Evolutionary conservation across 2,113 vertebrate species (phyloP).

Genomic region (Trematocara stigmaticum): DNA sequence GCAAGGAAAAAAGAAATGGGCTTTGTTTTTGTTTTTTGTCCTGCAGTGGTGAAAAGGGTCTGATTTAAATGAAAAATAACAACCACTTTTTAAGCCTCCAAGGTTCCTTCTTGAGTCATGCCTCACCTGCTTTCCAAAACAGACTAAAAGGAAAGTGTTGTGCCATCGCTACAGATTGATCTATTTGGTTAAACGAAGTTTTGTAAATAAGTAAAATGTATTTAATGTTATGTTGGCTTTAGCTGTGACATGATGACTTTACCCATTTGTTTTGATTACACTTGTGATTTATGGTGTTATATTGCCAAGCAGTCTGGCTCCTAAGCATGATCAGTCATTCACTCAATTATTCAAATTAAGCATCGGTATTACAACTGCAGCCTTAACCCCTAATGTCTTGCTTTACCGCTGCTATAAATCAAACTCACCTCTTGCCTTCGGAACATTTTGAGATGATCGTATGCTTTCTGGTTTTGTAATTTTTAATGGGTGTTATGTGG

Average conservation of each 20-base stretch:
- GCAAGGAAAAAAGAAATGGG: neutral
- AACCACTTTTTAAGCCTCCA: neutral
- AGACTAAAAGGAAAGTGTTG: neutral
- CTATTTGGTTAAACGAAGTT: slow-evolving; percentile 38
- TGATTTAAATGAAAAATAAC: neutral
- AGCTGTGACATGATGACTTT: slow-evolving; percentile 54
- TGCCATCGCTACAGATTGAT: slow-evolving; percentile 27
- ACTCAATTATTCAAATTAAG: slow-evolving; percentile 69
- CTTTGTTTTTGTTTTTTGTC: neutral
- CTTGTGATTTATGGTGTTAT: slow-evolving; percentile 53
- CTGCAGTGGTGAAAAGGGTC: neutral
- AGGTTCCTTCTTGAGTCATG: neutral
- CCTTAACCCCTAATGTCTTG: slow-evolving; percentile 55
- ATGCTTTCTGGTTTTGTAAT: neutral
- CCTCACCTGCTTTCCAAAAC: neutral
- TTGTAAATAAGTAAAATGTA: slow-evolving; percentile 53
- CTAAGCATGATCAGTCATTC: slow-evolving; percentile 62
- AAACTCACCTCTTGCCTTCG: slow-evolving; percentile 31
- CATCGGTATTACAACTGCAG: slow-evolving; percentile 57
- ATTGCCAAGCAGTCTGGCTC: slow-evolving; percentile 41
- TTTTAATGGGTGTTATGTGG: neutral
- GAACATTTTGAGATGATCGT: neutral
- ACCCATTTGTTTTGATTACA: slow-evolving; percentile 65
- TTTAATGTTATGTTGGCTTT: slow-evolving; percentile 50
- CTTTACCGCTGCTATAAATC: slow-evolving; percentile 57